phyloP scores from a whole-genome alignment of 2,888 invertebrate species.

The Tinea trinotella region DNA sequence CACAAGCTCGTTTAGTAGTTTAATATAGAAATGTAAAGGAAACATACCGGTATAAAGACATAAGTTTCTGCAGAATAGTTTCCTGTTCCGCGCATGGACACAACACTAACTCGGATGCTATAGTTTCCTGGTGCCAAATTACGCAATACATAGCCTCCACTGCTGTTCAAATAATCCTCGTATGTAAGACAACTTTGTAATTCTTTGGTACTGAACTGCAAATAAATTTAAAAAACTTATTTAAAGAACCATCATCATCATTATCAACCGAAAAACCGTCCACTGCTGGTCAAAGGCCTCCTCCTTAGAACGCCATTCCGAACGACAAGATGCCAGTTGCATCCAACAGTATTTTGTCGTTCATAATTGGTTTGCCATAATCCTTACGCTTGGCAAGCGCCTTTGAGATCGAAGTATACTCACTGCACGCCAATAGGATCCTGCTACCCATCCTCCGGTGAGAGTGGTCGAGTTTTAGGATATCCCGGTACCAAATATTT shows the following conservation, averaged over 20 bases:
- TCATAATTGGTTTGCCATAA: too few species aligned
- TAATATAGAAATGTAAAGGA: too few species aligned
- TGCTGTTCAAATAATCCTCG: slow-evolving; percentile 67
- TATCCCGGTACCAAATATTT: too few species aligned
- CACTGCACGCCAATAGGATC: neutral
- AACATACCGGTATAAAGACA: slow-evolving; percentile 75
- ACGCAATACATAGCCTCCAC: slow-evolving; percentile 63
- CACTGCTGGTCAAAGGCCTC: too few species aligned
- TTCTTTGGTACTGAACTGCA: slow-evolving; percentile 3
- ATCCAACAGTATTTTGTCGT: too few species aligned
- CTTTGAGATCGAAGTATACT: neutral
- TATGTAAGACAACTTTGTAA: slow-evolving; percentile 78
- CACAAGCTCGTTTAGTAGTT: too few species aligned
- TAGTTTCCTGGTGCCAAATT: slow-evolving; percentile 85
- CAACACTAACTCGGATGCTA: slow-evolving; percentile 81
- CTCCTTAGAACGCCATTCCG: too few species aligned
- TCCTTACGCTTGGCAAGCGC: too few species aligned
- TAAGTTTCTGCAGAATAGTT: slow-evolving; percentile 70
- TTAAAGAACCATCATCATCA: too few species aligned
- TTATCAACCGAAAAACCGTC: neutral
- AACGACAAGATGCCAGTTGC: too few species aligned
- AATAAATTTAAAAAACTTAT: neutral
- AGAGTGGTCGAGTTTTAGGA: too few species aligned
- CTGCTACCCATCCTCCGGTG: too few species aligned
- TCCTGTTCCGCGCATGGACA: slow-evolving; percentile 83